Base-by-base conservation (phyloP, 2,888 invertebrate species). In the Brachypalpus laphriformis region DNA sequence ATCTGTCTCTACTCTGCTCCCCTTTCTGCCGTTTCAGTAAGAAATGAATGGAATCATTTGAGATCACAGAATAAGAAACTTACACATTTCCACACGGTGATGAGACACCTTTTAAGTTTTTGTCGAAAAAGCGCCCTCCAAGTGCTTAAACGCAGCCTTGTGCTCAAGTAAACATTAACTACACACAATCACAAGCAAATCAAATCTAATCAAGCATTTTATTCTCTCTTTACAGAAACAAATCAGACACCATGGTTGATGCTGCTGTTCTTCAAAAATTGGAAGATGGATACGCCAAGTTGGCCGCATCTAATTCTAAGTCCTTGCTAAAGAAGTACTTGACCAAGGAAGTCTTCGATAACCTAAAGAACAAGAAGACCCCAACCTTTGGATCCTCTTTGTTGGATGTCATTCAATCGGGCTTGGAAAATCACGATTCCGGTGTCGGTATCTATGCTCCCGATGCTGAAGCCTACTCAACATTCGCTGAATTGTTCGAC, bases 381-480 rank as follows among this genome's bases (percentile, higher is more conserved):
- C 92, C 92, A 87, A 95, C 96, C 88, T 97, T 98, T 92, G 98
- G 97, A 89, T 98, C 98, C 85, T 96, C 97, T 83, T 95, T 98
- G 87, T 94, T 98, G 91, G 98, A 98, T 93, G 96, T 97, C 91
- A 97, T 98, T 92, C 98, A 98, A 93, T 98, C 98, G 89, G 99
- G 98, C 97, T 94, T 98, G 91, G 98, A 98, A 93, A 99, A 99
- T 93, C 95, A 96, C 92, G 98, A 99, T 93, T 98, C 98, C 87
- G 98, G 98, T 90, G 97, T 98, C 87, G 98, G 99, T 92, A 97
- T 99, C 93, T 99, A 99, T 92, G 99, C 99, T 78, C 98, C 98
- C 82, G 99, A 99, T 92, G 98, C 98, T 87, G 98, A 99, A 93
- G 93, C 98, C 72, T 99, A 99, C 94, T 95, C 96, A 89, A 94